phyloP scores from a whole-genome alignment of 2,888 invertebrate species.

The Galeopsomyia nigrocyanea region DNA sequence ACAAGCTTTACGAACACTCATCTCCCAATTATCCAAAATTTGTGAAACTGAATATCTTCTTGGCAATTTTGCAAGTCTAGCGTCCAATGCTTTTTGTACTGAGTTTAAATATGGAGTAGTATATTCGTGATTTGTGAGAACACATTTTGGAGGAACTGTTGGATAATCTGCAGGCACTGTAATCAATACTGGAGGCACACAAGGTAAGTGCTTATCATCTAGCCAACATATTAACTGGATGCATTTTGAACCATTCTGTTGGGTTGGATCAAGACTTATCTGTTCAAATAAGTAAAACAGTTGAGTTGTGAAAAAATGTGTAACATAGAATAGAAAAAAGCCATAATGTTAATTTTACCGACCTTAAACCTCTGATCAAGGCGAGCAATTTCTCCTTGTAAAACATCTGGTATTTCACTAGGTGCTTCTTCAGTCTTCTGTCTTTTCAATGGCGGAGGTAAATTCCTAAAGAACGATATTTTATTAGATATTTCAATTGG shows the following conservation, averaged over 20 bases:
- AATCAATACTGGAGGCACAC: constrained; percentile 90
- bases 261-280: constrained; percentile 73
- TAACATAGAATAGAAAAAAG: background rate
- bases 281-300: constrained; percentile 43
- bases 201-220: constrained; percentile 91
- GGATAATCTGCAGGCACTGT: constrained; percentile 89
- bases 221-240: constrained; percentile 86
- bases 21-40: constrained; percentile 93
- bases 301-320: background rate
- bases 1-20: constrained; percentile 93
- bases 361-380: constrained; percentile 92
- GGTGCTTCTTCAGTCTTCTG: constrained; percentile 79
- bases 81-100: constrained; percentile 81
- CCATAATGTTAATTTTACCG: constrained; percentile 14
- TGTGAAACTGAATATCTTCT: constrained; percentile 88
- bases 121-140: constrained; percentile 81
- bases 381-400: constrained; percentile 95
- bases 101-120: constrained; percentile 82
- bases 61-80: constrained; percentile 85
- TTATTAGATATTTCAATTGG: constrained; percentile 1
- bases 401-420: constrained; percentile 86
- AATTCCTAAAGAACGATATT: constrained; percentile 69
- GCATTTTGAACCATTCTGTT: constrained; percentile 78
- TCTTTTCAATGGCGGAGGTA: constrained; percentile 82
- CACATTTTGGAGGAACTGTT: constrained; percentile 76